Percentiles rank a stretch among this genome's conserved stretches.
Evolutionary conservation across 2,113 vertebrate species (phyloP).

Genomic region (Oenanthe melanoleuca): DNA sequence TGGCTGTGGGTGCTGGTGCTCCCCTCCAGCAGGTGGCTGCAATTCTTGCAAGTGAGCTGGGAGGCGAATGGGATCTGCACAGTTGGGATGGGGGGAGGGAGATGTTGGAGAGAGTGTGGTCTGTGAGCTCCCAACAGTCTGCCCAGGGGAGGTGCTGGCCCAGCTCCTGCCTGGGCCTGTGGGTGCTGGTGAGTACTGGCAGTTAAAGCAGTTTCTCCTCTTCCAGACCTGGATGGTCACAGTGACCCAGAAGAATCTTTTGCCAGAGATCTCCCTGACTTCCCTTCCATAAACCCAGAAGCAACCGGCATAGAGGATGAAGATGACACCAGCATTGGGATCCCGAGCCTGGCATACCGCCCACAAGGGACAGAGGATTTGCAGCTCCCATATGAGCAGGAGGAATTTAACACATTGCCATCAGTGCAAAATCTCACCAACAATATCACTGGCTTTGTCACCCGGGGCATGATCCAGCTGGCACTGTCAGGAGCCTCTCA

Average conservation of each 20-base stretch:
- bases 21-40: background rate
- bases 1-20: background rate
- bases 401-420: constrained; percentile 69
- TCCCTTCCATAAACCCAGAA: constrained; percentile 95
- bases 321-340: constrained; percentile 93
- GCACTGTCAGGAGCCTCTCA: constrained; percentile 83
- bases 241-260: constrained; percentile 96
- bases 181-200: background rate
- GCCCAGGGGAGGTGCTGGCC: background rate
- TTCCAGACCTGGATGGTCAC: constrained; percentile 88
- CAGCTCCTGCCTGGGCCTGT: background rate
- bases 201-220: background rate
- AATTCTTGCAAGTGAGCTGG: background rate
- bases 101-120: background rate
- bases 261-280: constrained; percentile 91
- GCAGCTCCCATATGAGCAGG: constrained; percentile 80
- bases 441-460: constrained; percentile 85
- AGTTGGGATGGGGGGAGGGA: background rate
- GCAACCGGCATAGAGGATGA: constrained; percentile 89
- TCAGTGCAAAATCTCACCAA: constrained; percentile 76
- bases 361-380: constrained; percentile 66
- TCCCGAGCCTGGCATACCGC: constrained; percentile 83
- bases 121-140: background rate
- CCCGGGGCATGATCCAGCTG: constrained; percentile 92
- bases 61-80: background rate